A percentile compares a stretch with the other conserved stretches of the same genome.
phyloP scores from a whole-genome alignment of 2,797 vertebrate genomes.

The Catamblyrhynchus diadema region DNA sequence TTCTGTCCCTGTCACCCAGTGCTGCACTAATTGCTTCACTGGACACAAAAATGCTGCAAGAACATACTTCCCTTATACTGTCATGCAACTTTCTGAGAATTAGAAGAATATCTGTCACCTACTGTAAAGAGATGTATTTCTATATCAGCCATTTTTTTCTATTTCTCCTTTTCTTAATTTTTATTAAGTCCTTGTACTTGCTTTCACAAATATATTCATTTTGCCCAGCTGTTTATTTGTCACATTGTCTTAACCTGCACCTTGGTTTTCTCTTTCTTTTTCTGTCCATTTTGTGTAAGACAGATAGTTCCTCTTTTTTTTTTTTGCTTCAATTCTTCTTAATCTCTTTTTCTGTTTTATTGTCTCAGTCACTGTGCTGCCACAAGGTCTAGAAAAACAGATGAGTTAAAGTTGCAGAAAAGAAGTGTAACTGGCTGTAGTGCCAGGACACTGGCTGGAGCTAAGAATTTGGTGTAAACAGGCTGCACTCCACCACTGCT shows the following conservation, averaged over 20 bases:
- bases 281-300: background rate
- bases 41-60: background rate
- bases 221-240: background rate
- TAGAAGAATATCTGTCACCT: accelerated
- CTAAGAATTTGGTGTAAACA: background rate
- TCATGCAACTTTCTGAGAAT: background rate
- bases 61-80: background rate
- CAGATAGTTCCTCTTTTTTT: background rate
- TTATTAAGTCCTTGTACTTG: background rate
- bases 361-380: background rate
- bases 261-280: background rate
- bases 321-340: background rate
- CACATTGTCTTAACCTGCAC: background rate
- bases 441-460: background rate
- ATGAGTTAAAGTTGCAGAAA: background rate
- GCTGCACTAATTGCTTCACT: background rate
- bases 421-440: background rate
- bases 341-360: background rate
- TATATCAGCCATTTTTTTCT: background rate
- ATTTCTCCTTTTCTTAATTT: background rate
- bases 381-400: background rate
- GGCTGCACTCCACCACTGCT: background rate
- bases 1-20: background rate
- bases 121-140: background rate
- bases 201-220: background rate